Conservation (phyloP, 1,140 invertebrate genomes). For the Drosophila grimshawi region DNA sequence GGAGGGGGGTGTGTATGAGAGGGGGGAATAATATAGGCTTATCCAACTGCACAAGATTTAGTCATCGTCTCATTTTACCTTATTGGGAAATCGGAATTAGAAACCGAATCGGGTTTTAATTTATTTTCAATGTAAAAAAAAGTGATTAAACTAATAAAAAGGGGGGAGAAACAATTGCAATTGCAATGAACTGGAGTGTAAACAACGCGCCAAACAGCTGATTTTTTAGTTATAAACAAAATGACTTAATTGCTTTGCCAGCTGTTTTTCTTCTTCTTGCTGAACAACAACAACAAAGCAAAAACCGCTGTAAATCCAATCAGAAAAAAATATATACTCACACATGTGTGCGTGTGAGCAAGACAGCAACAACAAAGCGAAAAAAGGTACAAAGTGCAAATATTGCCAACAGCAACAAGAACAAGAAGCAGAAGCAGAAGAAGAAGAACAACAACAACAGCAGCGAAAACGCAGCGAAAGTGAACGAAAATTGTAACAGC, state of each 20-base stretch:
- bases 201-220: constrained; percentile 46
- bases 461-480: constrained; percentile 63
- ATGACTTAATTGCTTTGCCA: constrained; percentile 62
- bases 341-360: constrained; percentile 24
- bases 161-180: background rate
- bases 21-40: constrained; percentile 7
- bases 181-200: constrained; percentile 17
- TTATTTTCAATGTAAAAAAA: background rate
- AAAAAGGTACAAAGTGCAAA: constrained; percentile 76
- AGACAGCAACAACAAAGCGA: constrained; percentile 42
- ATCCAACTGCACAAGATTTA: constrained; percentile 24
- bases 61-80: constrained; percentile 35
- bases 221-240: constrained; percentile 52
- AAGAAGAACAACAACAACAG: constrained; percentile 23
- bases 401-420: constrained; percentile 31
- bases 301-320: constrained; percentile 35
- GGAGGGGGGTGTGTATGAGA: background rate
- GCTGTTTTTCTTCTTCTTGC: constrained; percentile 40
- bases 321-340: constrained; percentile 57
- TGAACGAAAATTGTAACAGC: constrained; percentile 53
- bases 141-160: background rate
- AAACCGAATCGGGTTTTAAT: too few species aligned
- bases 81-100: constrained; percentile 26
- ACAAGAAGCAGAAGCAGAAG: background rate
- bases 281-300: constrained; percentile 18